Conservation (phyloP, 2,888 invertebrate species). For the Atherix ibis region DNA sequence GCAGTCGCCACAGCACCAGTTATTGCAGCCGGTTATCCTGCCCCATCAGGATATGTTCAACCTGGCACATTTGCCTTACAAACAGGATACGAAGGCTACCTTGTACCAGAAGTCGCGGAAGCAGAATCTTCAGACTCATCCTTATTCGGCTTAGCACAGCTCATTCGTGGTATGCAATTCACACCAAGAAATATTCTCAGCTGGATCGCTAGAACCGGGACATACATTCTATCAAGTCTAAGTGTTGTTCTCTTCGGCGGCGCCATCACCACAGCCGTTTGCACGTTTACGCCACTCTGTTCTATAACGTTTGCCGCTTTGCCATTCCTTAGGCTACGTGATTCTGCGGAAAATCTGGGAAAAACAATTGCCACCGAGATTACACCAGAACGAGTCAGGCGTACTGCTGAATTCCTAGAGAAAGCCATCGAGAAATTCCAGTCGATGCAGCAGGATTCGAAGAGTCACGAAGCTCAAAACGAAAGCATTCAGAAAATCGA, state of each 20-base stretch:
- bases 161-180: conserved; percentile 16
- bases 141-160: conserved; percentile 7
- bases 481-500: conserved; percentile 4
- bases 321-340: conserved; percentile 19
- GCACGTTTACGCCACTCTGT: conserved; percentile 41
- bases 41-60: too few species aligned
- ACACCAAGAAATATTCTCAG: conserved; percentile 22
- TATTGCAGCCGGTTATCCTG: too few species aligned
- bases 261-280: conserved; percentile 37
- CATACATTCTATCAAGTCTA: conserved; percentile 32
- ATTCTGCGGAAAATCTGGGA: conserved; percentile 21
- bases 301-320: conserved; percentile 31
- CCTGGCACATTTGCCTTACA: conserved; percentile 24
- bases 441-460: conserved; percentile 19
- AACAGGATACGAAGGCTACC: conserved; percentile 33
- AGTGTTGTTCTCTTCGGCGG: conserved; percentile 36
- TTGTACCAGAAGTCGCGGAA: conserved; percentile 23
- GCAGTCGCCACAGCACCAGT: conserved; percentile 5
- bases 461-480: too few species aligned
- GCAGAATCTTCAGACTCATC: conserved; percentile 12
- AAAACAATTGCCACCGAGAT: conserved; percentile 30
- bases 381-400: conserved; percentile 38
- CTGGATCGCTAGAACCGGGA: conserved; percentile 31
- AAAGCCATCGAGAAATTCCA: conserved; percentile 40
- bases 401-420: conserved; percentile 36